Base-by-base conservation (phyloP, 2,797 vertebrate genomes). In the Lemur catta region DNA sequence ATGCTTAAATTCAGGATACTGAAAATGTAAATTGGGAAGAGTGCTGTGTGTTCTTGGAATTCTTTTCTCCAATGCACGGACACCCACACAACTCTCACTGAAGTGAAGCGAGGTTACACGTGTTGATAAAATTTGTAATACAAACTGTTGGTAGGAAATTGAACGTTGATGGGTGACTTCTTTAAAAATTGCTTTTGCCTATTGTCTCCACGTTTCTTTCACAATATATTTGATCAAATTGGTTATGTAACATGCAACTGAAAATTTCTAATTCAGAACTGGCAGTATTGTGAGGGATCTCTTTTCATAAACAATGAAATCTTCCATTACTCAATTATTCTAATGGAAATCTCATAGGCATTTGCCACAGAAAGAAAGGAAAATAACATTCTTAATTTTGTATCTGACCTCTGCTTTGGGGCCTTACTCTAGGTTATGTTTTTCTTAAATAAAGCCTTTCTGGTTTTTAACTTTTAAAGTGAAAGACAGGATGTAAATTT, bases 1-100 rank as follows among this genome's bases (percentile, higher is more conserved):
- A 0, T 87, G 93, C 96, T 98, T 98, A 96, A 98, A 96, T 95
- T 96, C 85, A 59, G 92, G 72, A 96, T 96, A 93, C 97, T 95
- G 96, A 97, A 97, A 96, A 95, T 35, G 65, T 71, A 87, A 96
- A 95, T 95, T 97, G 96, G 92, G 96, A 97, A 97, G 96, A 93
- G 76, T 46, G 93, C 82, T 91, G 97, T 95, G 78, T 0, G 84
- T 33, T 33, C 69, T 9, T 0, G 15, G 52, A 86, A 76, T 13
- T 57, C 33, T 95, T 18, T 91, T 74, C 63, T 61, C 7, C 24
- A 48, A 24, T 2, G 30, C 10, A 0, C 11, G 43, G 18, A 75
- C 75, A 61, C 75, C 55, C 67, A 65, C 35, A 63, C 2, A 2
- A 11, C 52, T 41, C 26, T 38, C 4, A 2, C 8, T 28, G 38